phyloP scores from a whole-genome alignment of 2,888 invertebrate species.

The Spialia ferax region DNA sequence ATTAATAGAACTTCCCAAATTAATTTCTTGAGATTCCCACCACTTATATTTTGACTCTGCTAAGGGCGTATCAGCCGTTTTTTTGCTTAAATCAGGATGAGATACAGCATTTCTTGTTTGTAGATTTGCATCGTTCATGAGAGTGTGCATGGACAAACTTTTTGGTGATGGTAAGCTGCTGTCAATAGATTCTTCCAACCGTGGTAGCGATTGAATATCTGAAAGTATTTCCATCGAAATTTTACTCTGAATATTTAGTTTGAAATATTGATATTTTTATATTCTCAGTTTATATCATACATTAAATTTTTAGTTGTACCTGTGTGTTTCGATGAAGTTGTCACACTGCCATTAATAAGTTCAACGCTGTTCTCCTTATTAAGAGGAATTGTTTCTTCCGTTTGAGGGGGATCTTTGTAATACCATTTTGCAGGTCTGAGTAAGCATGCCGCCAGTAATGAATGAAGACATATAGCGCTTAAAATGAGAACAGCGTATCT shows the following conservation, averaged over 20 bases:
- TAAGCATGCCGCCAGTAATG: conserved; percentile 86
- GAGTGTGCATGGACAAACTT: conserved; percentile 74
- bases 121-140: conserved; percentile 61
- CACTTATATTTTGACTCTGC: conserved; percentile 75
- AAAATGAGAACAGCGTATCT: conserved; percentile 88
- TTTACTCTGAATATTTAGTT: too few species aligned
- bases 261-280: background rate
- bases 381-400: conserved; percentile 69
- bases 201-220: conserved; percentile 60
- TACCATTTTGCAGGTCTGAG: conserved; percentile 91
- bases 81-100: conserved; percentile 73
- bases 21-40: conserved; percentile 87
- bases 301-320: conserved; percentile 50
- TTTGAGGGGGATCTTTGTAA: conserved; percentile 67
- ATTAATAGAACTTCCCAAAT: conserved; percentile 87
- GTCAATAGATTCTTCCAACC: conserved; percentile 55
- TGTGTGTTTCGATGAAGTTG: conserved; percentile 60
- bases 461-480: conserved; percentile 87
- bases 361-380: conserved; percentile 63
- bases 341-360: conserved; percentile 65
- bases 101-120: conserved; percentile 74
- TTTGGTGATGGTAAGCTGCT: conserved; percentile 62
- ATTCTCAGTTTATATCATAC: background rate
- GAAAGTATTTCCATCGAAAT: conserved; percentile 46
- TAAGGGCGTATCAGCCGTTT: conserved; percentile 57